Conservation (phyloP, 2,888 invertebrate species). For the Cheilosia soror region DNA sequence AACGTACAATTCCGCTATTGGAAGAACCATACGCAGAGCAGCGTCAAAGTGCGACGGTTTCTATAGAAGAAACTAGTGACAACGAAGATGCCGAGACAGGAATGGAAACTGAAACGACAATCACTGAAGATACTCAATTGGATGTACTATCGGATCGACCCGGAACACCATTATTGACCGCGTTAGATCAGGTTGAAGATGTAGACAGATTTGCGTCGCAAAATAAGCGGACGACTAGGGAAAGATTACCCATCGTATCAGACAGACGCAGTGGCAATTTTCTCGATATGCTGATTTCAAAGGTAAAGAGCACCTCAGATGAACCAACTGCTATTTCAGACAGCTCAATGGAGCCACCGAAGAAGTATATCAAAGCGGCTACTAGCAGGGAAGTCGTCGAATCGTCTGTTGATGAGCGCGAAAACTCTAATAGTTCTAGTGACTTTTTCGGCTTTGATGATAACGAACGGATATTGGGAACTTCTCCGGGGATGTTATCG, state of each 20-base stretch:
- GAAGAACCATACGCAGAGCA: constrained; percentile 65
- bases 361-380: neutral
- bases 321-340: neutral
- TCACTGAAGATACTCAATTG: neutral
- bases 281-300: constrained; percentile 81
- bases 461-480: constrained; percentile 77
- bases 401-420: constrained; percentile 33
- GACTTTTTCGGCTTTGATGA: constrained; percentile 83
- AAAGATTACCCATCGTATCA: neutral
- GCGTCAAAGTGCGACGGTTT: neutral
- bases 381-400: neutral
- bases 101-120: neutral
- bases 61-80: neutral
- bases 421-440: constrained; percentile 64
- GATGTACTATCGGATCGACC: neutral
- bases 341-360: constrained; percentile 18
- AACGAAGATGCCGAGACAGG: neutral
- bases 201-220: neutral
- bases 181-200: constrained; percentile 2
- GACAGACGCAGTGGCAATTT: constrained; percentile 77
- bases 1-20: constrained; percentile 78
- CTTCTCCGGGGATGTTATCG: constrained; percentile 81
- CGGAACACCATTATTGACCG: neutral
- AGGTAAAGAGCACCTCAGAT: constrained; percentile 76
- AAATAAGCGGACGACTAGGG: neutral